phyloP scores from a whole-genome alignment of 1,140 invertebrate species.

The Penaeus chinensis region DNA sequence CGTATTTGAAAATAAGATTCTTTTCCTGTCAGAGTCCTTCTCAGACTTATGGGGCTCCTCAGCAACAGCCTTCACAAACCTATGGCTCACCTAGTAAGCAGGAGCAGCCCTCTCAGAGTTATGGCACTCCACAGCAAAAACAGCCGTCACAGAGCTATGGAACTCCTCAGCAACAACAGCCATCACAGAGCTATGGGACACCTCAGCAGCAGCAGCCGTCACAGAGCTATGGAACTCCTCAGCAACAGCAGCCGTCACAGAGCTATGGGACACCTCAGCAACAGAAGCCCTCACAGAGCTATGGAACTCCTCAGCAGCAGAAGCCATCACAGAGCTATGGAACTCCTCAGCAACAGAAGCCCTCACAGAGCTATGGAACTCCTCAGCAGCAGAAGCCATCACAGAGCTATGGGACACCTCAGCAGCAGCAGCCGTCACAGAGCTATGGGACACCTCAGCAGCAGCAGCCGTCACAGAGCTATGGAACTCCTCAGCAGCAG shows the following conservation, averaged over 20 bases:
- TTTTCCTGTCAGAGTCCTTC: slow-evolving; percentile 25
- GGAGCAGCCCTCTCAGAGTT: background rate
- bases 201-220: slow-evolving; percentile 33
- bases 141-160: slow-evolving; percentile 18
- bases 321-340: background rate
- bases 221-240: slow-evolving; percentile 27
- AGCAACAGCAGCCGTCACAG: slow-evolving; percentile 19
- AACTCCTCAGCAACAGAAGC: background rate
- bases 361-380: background rate
- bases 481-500: background rate
- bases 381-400: background rate
- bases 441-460: background rate
- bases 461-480: background rate
- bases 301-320: background rate
- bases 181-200: slow-evolving; percentile 35
- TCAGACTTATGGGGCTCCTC: slow-evolving; percentile 33
- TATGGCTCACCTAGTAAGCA: background rate
- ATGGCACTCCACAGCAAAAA: background rate
- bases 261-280: slow-evolving; percentile 18
- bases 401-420: slow-evolving; percentile 29
- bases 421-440: background rate
- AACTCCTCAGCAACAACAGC: slow-evolving; percentile 36
- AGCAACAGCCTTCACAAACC: background rate
- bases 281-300: slow-evolving; percentile 14
- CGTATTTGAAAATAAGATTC: slow-evolving; percentile 18